Evolutionary conservation across 1,140 invertebrate genomes (phyloP).

Genomic region (Trachelipus rathkii): DNA sequence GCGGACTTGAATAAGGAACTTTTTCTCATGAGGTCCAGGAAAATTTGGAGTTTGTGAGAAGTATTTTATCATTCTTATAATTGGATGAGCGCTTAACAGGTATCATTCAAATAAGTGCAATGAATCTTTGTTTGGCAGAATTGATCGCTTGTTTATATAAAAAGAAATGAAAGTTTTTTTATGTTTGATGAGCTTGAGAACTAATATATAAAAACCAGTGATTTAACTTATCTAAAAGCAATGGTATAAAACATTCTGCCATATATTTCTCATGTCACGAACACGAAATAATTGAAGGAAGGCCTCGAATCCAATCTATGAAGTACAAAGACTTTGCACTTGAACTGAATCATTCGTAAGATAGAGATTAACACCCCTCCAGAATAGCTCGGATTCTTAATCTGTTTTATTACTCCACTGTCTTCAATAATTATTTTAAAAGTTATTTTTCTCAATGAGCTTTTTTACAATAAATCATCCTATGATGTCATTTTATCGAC

Average conservation of each 20-base stretch:
- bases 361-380: too few relatives aligned
- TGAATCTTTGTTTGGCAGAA: slow-evolving; percentile 56
- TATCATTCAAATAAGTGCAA: slow-evolving; percentile 57
- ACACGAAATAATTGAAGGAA: slow-evolving; percentile 56
- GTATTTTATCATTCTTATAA: slow-evolving; percentile 46
- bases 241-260: slow-evolving; percentile 53
- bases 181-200: slow-evolving; percentile 50
- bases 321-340: slow-evolving; percentile 54
- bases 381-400: too few relatives aligned
- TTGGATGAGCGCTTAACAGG: slow-evolving; percentile 50
- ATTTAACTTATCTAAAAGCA: slow-evolving; percentile 56
- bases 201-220: slow-evolving; percentile 57
- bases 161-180: slow-evolving; percentile 60
- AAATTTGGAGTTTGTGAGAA: slow-evolving; percentile 23
- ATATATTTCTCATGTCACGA: slow-evolving; percentile 52
- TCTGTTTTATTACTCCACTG: too few relatives aligned
- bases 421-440: too few relatives aligned
- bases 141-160: slow-evolving; percentile 60
- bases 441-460: too few relatives aligned
- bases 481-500: too few relatives aligned
- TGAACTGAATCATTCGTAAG: too few relatives aligned
- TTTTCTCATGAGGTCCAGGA: slow-evolving; percentile 28
- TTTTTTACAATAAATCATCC: too few relatives aligned
- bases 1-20: slow-evolving; percentile 44
- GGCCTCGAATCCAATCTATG: too few relatives aligned